These are phyloP conservation scores for Phylloscopus trochilus DNA, from an alignment of 2,113 vertebrate species.

Conservation along the genomic window DNA sequence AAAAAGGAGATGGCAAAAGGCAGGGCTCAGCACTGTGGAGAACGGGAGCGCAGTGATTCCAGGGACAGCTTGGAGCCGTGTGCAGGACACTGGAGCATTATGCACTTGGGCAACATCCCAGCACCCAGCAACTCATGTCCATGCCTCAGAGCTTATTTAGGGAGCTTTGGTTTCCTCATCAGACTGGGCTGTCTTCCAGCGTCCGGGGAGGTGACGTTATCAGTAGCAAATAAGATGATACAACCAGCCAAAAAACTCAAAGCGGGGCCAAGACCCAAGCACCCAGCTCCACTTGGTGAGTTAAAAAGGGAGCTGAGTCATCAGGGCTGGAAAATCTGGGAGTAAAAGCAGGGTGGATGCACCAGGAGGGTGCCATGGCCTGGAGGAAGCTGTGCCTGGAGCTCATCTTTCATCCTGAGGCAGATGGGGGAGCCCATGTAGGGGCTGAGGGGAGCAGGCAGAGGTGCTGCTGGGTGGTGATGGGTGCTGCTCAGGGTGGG, in stretches of 20 bases:
- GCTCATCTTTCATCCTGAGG: background rate
- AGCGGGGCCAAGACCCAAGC: background rate
- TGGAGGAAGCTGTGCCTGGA: background rate
- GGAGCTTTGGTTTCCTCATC: background rate
- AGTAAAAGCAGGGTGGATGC: background rate
- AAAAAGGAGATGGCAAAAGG: background rate
- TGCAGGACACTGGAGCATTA: background rate
- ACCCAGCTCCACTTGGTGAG: background rate
- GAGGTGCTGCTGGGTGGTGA: background rate
- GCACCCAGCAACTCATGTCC: background rate
- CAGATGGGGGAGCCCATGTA: background rate
- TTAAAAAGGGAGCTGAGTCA: constrained; percentile 35
- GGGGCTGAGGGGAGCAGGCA: background rate
- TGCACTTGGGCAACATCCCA: background rate
- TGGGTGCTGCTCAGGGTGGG: background rate
- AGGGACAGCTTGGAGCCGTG: background rate
- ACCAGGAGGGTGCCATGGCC: accelerated
- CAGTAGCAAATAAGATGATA: background rate
- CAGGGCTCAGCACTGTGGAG: background rate
- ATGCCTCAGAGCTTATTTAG: background rate
- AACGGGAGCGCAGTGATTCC: accelerated
- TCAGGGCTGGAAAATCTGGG: background rate
- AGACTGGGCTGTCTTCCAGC: constrained; percentile 7
- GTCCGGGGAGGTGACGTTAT: background rate
- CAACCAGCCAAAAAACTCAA: background rate